Percentiles rank a stretch among this genome's conserved stretches.
Conservation (phyloP, 2,113 vertebrate species). For the Bombycilla garrulus region DNA sequence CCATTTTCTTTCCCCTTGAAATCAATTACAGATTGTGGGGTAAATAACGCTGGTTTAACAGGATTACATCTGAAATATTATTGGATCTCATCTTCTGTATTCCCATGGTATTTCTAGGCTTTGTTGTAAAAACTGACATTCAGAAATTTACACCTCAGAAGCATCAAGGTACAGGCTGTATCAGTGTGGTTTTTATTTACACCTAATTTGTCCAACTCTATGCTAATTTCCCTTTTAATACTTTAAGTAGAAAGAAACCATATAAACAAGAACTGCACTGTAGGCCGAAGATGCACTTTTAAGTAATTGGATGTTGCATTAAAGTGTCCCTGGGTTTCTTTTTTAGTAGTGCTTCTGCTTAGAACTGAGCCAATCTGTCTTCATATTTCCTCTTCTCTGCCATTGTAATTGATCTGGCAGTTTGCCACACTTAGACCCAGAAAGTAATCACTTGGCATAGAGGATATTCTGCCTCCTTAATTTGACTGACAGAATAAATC, state of each 20-base stretch:
- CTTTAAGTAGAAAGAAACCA: neutral
- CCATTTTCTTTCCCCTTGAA: neutral
- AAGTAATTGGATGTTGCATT: conserved; percentile 69
- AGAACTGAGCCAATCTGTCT: conserved; percentile 76
- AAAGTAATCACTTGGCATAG: conserved; percentile 59
- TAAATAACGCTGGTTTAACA: neutral
- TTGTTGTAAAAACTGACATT: neutral
- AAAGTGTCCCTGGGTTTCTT: conserved; percentile 68
- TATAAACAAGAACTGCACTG: conserved; percentile 22
- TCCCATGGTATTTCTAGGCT: neutral
- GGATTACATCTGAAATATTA: neutral
- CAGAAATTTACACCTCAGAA: neutral
- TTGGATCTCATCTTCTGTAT: neutral
- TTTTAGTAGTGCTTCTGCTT: conserved; percentile 65
- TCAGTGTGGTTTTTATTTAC: neutral
- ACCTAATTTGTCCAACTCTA: neutral
- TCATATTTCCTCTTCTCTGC: conserved; percentile 69
- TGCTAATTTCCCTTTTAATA: neutral
- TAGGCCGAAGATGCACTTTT: conserved; percentile 16
- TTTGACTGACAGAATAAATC: conserved; percentile 73
- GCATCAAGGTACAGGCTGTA: neutral
- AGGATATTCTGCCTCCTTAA: conserved; percentile 63
- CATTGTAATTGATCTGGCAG: conserved; percentile 75
- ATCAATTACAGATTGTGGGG: neutral
- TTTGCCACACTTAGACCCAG: conserved; percentile 41